Conservation (phyloP, 2,113 vertebrate species). For the Strigops habroptila region DNA sequence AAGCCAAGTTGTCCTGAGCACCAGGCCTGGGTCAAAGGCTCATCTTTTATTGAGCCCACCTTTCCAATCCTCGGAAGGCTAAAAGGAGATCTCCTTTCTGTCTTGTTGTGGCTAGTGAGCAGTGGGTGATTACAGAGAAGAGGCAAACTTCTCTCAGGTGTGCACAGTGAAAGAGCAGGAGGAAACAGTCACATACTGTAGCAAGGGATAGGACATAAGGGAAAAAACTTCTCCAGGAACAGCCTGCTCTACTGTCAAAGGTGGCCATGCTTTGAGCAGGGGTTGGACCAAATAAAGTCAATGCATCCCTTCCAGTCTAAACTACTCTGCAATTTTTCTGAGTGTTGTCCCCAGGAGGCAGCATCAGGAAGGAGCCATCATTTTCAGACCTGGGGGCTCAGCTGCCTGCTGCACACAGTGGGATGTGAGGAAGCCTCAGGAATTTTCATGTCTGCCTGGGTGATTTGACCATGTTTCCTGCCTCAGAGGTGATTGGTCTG, state of each 20-base stretch:
- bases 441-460: background rate
- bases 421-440: background rate
- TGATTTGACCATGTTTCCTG: background rate
- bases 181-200: background rate
- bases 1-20: background rate
- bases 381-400: background rate
- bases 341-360: background rate
- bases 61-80: background rate
- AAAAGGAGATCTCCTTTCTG: background rate
- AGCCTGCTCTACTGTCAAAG: background rate
- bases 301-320: background rate
- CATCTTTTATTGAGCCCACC: background rate
- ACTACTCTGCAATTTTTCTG: background rate
- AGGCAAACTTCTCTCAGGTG: background rate
- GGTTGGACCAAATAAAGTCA: background rate
- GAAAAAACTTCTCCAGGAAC: background rate
- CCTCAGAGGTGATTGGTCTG: background rate
- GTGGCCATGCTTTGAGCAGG: background rate
- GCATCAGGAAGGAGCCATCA: background rate
- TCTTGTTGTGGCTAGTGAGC: background rate
- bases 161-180: background rate
- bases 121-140: background rate
- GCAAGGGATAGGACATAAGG: background rate
- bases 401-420: background rate
- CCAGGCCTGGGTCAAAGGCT: background rate